phyloP scores from a whole-genome alignment of 2,113 vertebrate species.

The Lipophrys pholis region DNA sequence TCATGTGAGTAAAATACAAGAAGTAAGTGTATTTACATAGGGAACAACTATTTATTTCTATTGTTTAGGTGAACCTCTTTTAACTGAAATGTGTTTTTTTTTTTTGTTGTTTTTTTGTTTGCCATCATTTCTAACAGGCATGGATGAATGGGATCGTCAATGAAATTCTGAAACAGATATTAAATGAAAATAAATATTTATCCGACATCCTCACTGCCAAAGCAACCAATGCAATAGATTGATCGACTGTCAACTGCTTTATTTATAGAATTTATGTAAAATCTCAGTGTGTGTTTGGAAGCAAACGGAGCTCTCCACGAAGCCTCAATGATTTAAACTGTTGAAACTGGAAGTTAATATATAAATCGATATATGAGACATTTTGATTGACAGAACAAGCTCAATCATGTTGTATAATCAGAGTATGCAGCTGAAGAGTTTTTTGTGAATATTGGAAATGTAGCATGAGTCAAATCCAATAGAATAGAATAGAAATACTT shows the following conservation, averaged over 20 bases:
- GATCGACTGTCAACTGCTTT: not conserved
- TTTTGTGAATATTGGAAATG: not conserved
- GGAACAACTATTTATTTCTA: not conserved
- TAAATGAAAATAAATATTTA: not conserved
- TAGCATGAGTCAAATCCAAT: too few relatives aligned
- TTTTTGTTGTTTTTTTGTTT: too few relatives aligned
- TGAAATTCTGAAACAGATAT: not conserved
- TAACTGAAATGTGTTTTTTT: not conserved
- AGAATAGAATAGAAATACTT: too few relatives aligned
- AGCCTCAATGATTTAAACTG: not conserved
- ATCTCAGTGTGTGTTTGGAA: constrained; percentile 21
- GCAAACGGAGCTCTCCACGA: not conserved
- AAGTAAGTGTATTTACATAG: constrained; percentile 17
- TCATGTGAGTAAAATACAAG: not conserved
- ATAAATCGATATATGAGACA: not conserved
- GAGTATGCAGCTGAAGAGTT: not conserved
- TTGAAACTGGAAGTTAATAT: not conserved
- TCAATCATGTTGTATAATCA: too few relatives aligned
- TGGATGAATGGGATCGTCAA: not conserved
- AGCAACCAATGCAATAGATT: constrained; percentile 2
- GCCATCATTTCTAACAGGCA: constrained; percentile 1
- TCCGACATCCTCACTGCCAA: not conserved
- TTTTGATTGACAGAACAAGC: constrained; percentile 4
- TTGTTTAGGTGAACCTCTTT: constrained; percentile 6
- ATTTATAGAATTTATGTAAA: constrained; percentile 21